Conservation (phyloP, 1,140 invertebrate species). For the Aphis craccivora region DNA sequence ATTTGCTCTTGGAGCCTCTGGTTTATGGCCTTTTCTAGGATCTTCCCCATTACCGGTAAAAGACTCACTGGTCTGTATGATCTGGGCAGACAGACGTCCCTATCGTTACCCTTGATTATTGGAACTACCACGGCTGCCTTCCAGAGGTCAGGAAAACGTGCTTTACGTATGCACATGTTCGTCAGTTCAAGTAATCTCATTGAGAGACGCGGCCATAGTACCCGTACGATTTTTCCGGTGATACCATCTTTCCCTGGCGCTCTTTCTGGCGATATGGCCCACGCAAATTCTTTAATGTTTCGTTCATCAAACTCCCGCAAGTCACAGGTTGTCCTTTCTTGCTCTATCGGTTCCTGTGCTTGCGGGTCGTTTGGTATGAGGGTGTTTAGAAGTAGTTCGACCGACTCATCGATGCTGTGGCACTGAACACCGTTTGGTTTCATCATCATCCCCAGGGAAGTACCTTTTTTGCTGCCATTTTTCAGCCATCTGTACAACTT, state of each 20-base stretch:
- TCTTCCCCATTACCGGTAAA: neutral
- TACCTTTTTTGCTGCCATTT: too few species aligned
- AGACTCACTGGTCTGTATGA: neutral
- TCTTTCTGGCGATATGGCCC: neutral
- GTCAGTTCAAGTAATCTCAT: accelerated
- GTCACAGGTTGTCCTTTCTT: neutral
- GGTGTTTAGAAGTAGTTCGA: neutral
- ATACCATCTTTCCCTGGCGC: neutral
- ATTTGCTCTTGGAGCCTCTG: neutral
- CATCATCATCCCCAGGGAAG: accelerated
- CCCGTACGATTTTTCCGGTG: neutral
- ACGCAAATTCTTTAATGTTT: neutral
- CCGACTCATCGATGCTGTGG: neutral
- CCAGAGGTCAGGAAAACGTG: neutral
- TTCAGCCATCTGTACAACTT: neutral
- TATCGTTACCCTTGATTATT: neutral
- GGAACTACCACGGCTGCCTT: neutral
- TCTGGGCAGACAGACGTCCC: neutral
- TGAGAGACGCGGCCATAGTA: neutral
- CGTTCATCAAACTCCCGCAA: too few species aligned
- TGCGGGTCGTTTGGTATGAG: neutral
- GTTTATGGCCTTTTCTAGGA: neutral
- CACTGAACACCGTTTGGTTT: neutral
- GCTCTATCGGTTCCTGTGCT: neutral
- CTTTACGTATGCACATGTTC: neutral